Base-by-base conservation (phyloP, 2,888 invertebrate species). In the Tipula helvola region DNA sequence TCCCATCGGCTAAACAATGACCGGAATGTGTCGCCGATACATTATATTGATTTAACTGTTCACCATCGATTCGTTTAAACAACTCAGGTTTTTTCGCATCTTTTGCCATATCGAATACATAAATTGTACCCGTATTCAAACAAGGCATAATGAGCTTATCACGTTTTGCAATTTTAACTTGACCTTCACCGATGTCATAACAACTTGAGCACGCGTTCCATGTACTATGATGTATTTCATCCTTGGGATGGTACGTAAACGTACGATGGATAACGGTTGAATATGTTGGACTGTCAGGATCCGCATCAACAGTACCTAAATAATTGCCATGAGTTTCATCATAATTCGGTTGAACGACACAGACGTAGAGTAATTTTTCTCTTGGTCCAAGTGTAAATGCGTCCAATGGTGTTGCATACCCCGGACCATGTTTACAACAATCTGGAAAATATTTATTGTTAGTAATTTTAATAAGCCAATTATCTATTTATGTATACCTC, bases 191-290 rank as follows among this genome's bases (percentile, higher is more conserved):
- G 10, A 90, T 83, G 88, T 92, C 92, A 90, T 96, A 94, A 90
- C 98, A 99, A 91, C 98, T 98, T 88, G 98, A 97, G 91, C 99
- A 99, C 0, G 97, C 95, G 90, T 99, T 99, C 99, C 99, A 99
- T 0, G 99, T 99, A 83, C 96, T 95, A 90, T 99, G 99, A 90
- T 99, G 99, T 0, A 99, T 92, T 90, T 99, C 99, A 89, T 99
- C 97, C 0, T 95, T 95, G 3, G 93, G 91, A 88, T 95, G 91
- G 8, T 95, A 95, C 89, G 98, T 96, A 89, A 94, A 94, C 0
- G 97, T 93, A 28, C 97, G 95, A 90, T 97, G 95, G 84, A 99
- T 95, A 4, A 99, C 98, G 94, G 98, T 94, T 88, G 95, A 94
- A 90, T 96, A 99, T 2, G 96, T 96, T 10, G 95, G 92, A 87